These are phyloP conservation scores for Volucella inflata DNA, from an alignment of 2,888 invertebrate species.

Conservation along the genomic window DNA sequence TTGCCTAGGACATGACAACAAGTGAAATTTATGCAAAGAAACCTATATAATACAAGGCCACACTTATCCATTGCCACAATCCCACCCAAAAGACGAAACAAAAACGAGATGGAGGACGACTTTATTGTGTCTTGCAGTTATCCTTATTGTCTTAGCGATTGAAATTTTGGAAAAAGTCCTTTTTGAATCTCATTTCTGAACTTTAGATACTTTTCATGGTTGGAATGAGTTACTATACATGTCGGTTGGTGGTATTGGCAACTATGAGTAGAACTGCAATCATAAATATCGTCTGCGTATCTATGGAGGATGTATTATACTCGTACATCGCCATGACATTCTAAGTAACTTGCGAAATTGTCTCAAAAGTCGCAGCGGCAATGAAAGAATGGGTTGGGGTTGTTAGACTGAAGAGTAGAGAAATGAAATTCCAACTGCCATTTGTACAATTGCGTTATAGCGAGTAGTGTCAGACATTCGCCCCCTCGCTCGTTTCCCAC, in stretches of 20 bases:
- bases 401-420: conserved; percentile 7
- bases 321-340: conserved; percentile 54
- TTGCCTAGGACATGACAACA: conserved; percentile 56
- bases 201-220: conserved; percentile 28
- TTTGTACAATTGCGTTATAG: conserved; percentile 69
- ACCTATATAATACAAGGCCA: background rate
- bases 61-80: background rate
- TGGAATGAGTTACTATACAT: background rate
- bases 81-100: background rate
- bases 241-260: conserved; percentile 4
- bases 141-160: conserved; percentile 51
- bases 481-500: conserved; percentile 1
- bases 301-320: conserved; percentile 22
- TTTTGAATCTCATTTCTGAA: conserved; percentile 42
- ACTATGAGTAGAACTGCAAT: conserved; percentile 32
- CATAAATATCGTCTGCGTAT: conserved; percentile 58
- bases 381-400: background rate
- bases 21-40: conserved; percentile 29
- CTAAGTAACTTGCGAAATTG: conserved; percentile 63
- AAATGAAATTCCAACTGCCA: conserved; percentile 71
- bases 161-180: conserved; percentile 37
- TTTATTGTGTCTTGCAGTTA: conserved; percentile 36
- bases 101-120: too few relatives aligned
- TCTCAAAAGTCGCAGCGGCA: conserved; percentile 17
- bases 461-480: conserved; percentile 54